A percentile compares a stretch with the other conserved stretches of the same genome.
Conservation (phyloP, 2,797 vertebrate species). For the Pogoniulus pusillus region DNA sequence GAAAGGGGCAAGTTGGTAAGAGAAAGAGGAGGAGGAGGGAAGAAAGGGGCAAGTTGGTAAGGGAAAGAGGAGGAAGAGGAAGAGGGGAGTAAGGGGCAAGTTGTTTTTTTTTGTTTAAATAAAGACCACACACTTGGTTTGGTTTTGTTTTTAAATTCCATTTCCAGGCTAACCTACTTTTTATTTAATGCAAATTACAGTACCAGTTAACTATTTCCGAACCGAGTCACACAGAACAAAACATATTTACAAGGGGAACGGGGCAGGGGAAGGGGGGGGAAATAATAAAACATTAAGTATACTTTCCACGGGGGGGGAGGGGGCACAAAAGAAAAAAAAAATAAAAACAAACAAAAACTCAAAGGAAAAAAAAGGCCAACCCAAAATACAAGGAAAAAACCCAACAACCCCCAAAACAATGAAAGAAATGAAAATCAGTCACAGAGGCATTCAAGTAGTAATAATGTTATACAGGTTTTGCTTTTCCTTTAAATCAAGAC, state of each 20-base stretch:
- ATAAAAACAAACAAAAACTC: too few relatives aligned
- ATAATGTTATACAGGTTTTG: constrained; percentile 96
- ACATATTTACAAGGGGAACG: constrained; percentile 94
- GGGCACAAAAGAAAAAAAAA: too few relatives aligned
- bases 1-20: too few relatives aligned
- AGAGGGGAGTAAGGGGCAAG: constrained; percentile 57
- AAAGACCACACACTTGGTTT: constrained; percentile 82
- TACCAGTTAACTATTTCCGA: constrained; percentile 99
- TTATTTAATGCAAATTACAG: constrained; percentile 99
- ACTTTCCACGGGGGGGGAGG: constrained; percentile 83
- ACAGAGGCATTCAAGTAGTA: constrained; percentile 99
- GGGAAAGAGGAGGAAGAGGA: constrained; percentile 37
- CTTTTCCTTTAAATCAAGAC: constrained; percentile 87
- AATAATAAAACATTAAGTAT: constrained; percentile 93
- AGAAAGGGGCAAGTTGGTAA: constrained; percentile 50
- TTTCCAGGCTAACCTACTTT: constrained; percentile 99
- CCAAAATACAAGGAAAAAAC: too few relatives aligned
- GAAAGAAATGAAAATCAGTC: constrained; percentile 86
- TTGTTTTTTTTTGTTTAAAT: constrained; percentile 46
- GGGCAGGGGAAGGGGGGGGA: constrained; percentile 67
- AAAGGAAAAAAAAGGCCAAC: too few relatives aligned
- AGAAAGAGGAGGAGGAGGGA: constrained; percentile 31
- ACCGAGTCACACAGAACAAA: constrained; percentile 95
- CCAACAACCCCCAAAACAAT: too few relatives aligned
- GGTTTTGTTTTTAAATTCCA: constrained; percentile 83